A percentile compares a stretch with the other conserved stretches of the same genome.
Conservation (phyloP, 2,797 vertebrate species). For the Chrosomus eos region DNA sequence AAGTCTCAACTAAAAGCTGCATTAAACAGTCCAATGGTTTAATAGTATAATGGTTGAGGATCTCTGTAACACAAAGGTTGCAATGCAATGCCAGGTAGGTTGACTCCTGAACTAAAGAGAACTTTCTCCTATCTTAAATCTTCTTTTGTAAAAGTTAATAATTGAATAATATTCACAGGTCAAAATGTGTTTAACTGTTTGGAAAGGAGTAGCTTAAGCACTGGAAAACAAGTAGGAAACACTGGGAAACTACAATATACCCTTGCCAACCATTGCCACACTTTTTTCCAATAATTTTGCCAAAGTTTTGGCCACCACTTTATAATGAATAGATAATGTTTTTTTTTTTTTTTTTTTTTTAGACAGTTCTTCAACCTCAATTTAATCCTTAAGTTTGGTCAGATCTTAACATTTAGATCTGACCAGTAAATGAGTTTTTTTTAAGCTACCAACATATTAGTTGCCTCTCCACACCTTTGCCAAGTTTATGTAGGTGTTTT, state of each 20-base stretch:
- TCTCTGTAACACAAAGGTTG: background rate
- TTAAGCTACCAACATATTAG: background rate
- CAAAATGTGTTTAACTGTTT: slow-evolving; percentile 10
- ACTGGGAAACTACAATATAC: background rate
- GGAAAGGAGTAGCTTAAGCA: background rate
- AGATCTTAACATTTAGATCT: background rate
- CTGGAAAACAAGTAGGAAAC: background rate
- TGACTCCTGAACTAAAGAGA: too few relatives aligned
- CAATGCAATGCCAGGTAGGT: background rate
- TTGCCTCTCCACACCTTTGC: background rate
- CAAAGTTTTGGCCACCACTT: background rate
- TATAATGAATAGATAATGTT: slow-evolving; percentile 1
- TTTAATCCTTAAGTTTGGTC: background rate
- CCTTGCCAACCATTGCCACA: background rate
- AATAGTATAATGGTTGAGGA: too few relatives aligned
- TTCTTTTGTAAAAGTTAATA: background rate
- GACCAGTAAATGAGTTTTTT: background rate
- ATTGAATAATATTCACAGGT: background rate
- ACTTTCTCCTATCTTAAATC: background rate
- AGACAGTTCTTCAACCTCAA: background rate
- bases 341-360: background rate
- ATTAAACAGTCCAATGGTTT: background rate
- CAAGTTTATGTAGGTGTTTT: slow-evolving; percentile 22
- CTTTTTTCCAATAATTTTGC: background rate
- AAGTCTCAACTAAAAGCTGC: background rate